Evolutionary conservation across 2,113 vertebrate genomes (phyloP).

Genomic region (Oreochromis aureus): DNA sequence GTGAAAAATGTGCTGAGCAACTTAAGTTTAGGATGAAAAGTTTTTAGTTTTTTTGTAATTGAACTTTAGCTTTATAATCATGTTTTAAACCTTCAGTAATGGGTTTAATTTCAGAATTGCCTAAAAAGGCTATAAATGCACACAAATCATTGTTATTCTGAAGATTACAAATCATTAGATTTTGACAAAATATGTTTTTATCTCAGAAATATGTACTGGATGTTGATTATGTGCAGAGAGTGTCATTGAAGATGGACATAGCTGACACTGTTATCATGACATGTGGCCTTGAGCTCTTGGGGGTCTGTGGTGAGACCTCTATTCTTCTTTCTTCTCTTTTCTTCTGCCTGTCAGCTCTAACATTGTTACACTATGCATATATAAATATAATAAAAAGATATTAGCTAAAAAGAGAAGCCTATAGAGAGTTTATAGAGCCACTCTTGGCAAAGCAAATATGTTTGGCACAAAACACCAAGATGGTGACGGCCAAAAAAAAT

Average conservation of each 20-base stretch:
- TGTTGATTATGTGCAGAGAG: neutral
- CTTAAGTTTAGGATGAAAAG: neutral
- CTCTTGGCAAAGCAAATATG: neutral
- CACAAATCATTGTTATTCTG: neutral
- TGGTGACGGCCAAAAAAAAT: neutral
- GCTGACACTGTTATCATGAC: neutral
- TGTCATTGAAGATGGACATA: neutral
- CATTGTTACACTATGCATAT: neutral
- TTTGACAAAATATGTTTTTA: neutral
- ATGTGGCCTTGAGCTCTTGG: too few species aligned
- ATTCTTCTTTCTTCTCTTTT: neutral
- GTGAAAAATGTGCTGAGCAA: neutral
- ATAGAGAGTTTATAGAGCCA: neutral
- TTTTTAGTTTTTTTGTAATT: neutral
- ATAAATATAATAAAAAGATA: neutral
- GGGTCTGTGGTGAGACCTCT: neutral
- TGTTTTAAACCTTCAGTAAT: neutral
- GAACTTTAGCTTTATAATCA: neutral
- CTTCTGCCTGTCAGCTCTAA: neutral
- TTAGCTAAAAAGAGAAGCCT: neutral
- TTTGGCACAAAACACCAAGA: neutral
- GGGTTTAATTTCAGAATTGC: neutral
- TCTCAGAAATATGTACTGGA: neutral
- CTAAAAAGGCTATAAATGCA: neutral
- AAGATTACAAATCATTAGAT: neutral